Evolutionary conservation across 2,797 vertebrate species (phyloP).

Genomic region (Pachyuromys duprasi): DNA sequence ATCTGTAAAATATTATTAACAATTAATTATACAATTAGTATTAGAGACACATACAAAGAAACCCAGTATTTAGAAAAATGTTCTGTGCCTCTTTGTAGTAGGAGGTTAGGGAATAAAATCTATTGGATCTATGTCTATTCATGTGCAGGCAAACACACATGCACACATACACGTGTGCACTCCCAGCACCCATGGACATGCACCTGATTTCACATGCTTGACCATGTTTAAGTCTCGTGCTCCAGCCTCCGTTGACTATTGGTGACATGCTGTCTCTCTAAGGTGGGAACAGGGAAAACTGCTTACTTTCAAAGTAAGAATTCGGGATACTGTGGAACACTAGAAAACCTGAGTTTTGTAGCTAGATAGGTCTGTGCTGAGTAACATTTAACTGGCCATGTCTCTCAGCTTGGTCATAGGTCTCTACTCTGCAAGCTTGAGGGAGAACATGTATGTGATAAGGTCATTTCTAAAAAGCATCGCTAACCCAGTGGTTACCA

Average conservation of each 20-base stretch:
- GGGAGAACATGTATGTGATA: not conserved
- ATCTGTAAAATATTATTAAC: slow-evolving; percentile 37
- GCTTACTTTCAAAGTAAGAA: not conserved
- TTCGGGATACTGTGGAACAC: no score
- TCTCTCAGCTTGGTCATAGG: not conserved
- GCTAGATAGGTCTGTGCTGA: not conserved
- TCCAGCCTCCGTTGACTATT: not conserved
- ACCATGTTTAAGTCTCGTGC: not conserved
- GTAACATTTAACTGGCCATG: not conserved
- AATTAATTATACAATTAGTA: slow-evolving; percentile 37
- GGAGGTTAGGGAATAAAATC: not conserved
- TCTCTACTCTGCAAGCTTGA: not conserved
- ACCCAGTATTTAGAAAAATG: not conserved
- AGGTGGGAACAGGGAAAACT: not conserved
- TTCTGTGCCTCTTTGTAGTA: not conserved
- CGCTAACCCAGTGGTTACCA: not conserved
- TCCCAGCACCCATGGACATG: not conserved
- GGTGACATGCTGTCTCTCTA: not conserved
- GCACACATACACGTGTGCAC: not conserved
- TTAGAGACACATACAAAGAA: not conserved
- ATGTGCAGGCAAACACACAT: not conserved
- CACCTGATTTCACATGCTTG: not conserved
- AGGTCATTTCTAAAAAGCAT: not conserved
- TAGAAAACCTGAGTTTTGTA: not conserved
- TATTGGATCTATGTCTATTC: fast-evolving